A percentile compares a stretch with the other conserved stretches of the same genome.
Evolutionary conservation across 2,113 vertebrate species (phyloP).

Genomic region (Condylura cristata): DNA sequence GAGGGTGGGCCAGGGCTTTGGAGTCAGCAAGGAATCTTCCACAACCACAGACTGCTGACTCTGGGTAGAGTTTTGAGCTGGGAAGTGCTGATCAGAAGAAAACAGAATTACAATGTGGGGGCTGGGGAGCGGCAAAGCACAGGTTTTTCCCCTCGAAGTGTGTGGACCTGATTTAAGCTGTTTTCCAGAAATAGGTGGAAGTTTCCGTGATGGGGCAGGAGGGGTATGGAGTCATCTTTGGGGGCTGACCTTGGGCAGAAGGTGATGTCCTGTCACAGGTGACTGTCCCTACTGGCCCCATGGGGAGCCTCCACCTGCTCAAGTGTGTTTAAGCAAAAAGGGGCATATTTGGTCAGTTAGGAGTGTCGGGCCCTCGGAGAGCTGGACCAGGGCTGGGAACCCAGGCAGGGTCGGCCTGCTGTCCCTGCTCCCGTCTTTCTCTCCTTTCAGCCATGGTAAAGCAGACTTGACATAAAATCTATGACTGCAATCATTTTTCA

Average conservation of each 20-base stretch:
- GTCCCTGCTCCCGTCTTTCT: background rate
- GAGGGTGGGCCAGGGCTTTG: background rate
- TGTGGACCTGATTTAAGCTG: background rate
- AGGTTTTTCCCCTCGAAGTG: too few relatives aligned
- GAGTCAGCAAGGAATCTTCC: background rate
- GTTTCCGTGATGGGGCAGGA: background rate
- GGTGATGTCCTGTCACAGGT: background rate
- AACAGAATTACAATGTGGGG: background rate
- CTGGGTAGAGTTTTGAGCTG: background rate
- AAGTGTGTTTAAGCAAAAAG: background rate
- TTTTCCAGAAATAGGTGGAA: background rate
- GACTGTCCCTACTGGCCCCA: background rate
- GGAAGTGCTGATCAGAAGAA: background rate
- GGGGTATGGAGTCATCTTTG: rapidly evolving
- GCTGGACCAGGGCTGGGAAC: background rate
- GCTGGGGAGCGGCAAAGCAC: too few relatives aligned
- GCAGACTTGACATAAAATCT: background rate
- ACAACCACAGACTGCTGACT: background rate
- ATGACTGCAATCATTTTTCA: background rate
- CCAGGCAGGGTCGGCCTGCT: background rate
- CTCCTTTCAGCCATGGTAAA: background rate
- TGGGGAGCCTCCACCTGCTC: background rate
- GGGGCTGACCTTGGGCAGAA: background rate
- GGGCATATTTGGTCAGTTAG: background rate
- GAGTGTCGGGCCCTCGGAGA: background rate